phyloP scores from a whole-genome alignment of 2,888 invertebrate genomes.

The Selenia dentaria region DNA sequence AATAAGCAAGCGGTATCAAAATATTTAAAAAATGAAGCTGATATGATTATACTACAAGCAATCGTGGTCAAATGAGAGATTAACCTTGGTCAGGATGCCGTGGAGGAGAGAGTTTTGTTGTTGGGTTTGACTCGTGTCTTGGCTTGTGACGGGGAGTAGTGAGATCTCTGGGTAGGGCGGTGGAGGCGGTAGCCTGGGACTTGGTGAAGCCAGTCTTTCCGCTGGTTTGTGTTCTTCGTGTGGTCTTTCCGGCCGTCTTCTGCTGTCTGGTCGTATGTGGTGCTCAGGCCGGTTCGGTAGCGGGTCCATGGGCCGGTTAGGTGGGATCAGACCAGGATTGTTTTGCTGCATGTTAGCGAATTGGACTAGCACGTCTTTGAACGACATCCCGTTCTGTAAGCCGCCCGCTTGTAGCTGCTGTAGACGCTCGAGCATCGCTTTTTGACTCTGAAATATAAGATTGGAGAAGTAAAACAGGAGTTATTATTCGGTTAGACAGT shows the following conservation, averaged over 20 bases:
- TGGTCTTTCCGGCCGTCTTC: constrained; percentile 50
- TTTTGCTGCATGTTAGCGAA: constrained; percentile 86
- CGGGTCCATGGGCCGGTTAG: constrained; percentile 61
- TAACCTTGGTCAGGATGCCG: constrained; percentile 90
- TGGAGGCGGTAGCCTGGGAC: constrained; percentile 82
- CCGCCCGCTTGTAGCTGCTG: constrained; percentile 77
- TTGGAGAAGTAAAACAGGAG: background rate
- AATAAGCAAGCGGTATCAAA: constrained; percentile 37
- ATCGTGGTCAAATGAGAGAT: background rate
- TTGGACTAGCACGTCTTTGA: constrained; percentile 91
- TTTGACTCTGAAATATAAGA: constrained; percentile 69
- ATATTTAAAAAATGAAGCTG: constrained; percentile 24
- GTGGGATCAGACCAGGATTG: constrained; percentile 56
- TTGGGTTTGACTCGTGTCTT: constrained; percentile 54
- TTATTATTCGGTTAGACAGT: too few species aligned
- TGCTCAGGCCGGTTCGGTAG: constrained; percentile 62
- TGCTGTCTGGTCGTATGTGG: constrained; percentile 56
- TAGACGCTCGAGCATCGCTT: constrained; percentile 74
- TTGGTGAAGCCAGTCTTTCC: constrained; percentile 63
- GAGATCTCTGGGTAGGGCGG: constrained; percentile 92
- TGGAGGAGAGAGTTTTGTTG: constrained; percentile 89
- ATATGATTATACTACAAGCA: constrained; percentile 35
- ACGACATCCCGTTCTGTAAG: constrained; percentile 78
- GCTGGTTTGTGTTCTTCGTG: constrained; percentile 62
- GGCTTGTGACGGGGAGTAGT: constrained; percentile 87